These are phyloP conservation scores for Baronia brevicornis DNA, from an alignment of 2,888 invertebrate species.

Conservation along the genomic window DNA sequence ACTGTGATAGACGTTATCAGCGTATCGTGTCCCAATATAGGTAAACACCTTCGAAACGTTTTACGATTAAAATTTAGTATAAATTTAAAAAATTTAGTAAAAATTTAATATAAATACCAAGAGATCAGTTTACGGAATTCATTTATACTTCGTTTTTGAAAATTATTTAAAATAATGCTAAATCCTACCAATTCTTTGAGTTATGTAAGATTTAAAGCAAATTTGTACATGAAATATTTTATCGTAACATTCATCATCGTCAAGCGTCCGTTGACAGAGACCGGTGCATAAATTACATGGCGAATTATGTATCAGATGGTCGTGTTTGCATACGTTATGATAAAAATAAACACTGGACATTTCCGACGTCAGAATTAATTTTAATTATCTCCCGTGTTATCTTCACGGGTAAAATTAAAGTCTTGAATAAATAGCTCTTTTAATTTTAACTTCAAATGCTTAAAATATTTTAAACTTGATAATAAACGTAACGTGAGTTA, in stretches of 20 bases:
- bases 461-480: not conserved
- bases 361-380: constrained; percentile 4
- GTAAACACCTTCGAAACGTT: too few relatives aligned
- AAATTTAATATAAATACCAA: too few relatives aligned
- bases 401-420: constrained; percentile 1
- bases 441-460: not conserved
- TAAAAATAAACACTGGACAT: constrained; percentile 9
- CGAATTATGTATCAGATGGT: constrained; percentile 13
- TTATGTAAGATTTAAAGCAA: too few relatives aligned
- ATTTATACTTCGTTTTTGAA: too few relatives aligned
- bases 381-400: constrained; percentile 6
- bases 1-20: constrained; percentile 12
- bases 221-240: constrained; percentile 8
- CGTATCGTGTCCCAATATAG: constrained; percentile 7
- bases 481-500: too few relatives aligned
- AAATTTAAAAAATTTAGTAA: constrained; percentile 7
- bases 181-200: too few relatives aligned
- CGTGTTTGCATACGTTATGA: constrained; percentile 8
- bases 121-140: too few relatives aligned
- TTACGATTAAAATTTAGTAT: too few relatives aligned
- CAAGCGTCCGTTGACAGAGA: constrained; percentile 8
- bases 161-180: too few relatives aligned
- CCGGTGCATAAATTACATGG: constrained; percentile 13
- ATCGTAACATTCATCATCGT: constrained; percentile 8
- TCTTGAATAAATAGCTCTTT: not conserved